Percentiles rank a stretch among this genome's conserved stretches.
Conservation (phyloP, 2,797 vertebrate genomes). For the Gouania willdenowi region DNA sequence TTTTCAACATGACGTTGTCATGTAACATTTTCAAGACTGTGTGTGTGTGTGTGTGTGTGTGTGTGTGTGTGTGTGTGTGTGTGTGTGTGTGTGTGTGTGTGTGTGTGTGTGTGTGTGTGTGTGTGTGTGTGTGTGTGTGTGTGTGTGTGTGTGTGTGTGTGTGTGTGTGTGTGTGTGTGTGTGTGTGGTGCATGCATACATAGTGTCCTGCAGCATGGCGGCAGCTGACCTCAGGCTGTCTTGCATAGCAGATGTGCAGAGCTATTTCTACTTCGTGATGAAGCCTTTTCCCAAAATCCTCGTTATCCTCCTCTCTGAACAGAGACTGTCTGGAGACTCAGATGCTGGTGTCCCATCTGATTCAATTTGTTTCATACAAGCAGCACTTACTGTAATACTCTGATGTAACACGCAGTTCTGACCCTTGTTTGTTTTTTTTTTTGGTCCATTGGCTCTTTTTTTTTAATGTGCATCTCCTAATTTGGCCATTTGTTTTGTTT, state of each 20-base stretch:
- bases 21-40: too few relatives aligned
- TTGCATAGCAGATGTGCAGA: slow-evolving; percentile 62
- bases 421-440: not conserved
- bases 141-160: too few relatives aligned
- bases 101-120: too few relatives aligned
- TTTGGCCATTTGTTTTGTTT: slow-evolving; percentile 42
- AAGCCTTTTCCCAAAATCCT: slow-evolving; percentile 7
- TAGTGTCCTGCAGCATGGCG: slow-evolving; percentile 22
- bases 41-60: too few relatives aligned
- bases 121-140: too few relatives aligned
- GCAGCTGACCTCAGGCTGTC: slow-evolving; percentile 46
- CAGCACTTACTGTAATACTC: not conserved
- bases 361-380: slow-evolving; percentile 2
- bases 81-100: too few relatives aligned
- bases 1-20: too few relatives aligned
- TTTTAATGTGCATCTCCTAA: not conserved
- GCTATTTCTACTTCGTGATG: slow-evolving; percentile 54
- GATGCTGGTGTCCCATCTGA: slow-evolving; percentile 6
- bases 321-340: slow-evolving; percentile 22
- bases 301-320: slow-evolving; percentile 20
- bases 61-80: too few relatives aligned
- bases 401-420: too few relatives aligned
- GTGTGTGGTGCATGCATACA: too few relatives aligned
- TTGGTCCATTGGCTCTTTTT: not conserved
- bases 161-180: too few relatives aligned